A percentile compares a stretch with the other conserved stretches of the same genome.
These are phyloP conservation scores for Simalia tracyae DNA, from an alignment of 2,797 vertebrate species.

Conservation along the genomic window DNA sequence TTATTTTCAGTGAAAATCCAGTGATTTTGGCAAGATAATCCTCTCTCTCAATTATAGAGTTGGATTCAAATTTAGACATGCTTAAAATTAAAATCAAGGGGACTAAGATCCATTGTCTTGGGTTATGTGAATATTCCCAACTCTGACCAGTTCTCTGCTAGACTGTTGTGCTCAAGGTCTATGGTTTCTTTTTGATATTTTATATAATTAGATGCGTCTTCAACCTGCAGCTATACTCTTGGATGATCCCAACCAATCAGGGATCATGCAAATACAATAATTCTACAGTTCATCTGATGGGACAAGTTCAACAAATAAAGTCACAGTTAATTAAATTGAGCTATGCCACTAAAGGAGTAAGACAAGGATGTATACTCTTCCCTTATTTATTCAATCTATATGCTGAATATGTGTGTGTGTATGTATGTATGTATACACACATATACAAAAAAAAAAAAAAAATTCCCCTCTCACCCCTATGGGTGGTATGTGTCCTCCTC, in stretches of 20 bases:
- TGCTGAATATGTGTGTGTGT: not conserved
- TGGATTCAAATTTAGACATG: not conserved
- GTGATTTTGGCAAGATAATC: not conserved
- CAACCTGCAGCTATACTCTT: not conserved
- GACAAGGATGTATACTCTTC: not conserved
- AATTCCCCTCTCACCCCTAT: too few species aligned
- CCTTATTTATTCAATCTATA: not conserved
- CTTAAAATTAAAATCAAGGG: not conserved
- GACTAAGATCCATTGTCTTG: not conserved
- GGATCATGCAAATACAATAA: not conserved
- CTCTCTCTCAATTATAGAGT: not conserved
- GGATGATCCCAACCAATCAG: not conserved
- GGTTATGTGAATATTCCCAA: not conserved
- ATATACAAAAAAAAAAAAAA: too few species aligned
- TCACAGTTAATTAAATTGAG: not conserved
- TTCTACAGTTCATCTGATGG: not conserved
- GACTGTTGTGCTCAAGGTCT: not conserved
- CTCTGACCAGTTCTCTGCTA: not conserved
- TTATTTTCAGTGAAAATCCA: not conserved
- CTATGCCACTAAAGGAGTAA: not conserved
- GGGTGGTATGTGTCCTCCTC: too few species aligned
- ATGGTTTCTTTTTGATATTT: not conserved
- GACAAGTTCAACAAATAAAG: not conserved
- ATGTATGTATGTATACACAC: too few species aligned
- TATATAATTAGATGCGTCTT: not conserved